These are phyloP conservation scores for Parthenolecanium corni DNA, from an alignment of 2,888 invertebrate genomes.

Conservation along the genomic window DNA sequence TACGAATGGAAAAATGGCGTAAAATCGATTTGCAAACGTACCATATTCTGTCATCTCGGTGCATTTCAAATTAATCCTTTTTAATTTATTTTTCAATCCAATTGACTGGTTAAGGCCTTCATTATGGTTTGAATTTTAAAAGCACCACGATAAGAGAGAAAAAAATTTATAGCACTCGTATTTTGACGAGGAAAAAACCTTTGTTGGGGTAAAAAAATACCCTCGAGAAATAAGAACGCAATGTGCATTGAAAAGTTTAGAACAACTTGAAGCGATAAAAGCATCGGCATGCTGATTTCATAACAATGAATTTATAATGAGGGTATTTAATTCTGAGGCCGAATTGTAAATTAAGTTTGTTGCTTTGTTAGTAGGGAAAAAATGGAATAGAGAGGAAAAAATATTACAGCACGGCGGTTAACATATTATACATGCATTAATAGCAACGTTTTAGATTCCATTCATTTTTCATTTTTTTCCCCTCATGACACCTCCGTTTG, in stretches of 20 bases:
- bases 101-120: too few species aligned
- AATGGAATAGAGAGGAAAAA: background rate
- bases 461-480: slow-evolving; percentile 6
- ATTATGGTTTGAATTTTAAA: too few species aligned
- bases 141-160: too few species aligned
- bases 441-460: background rate
- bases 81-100: too few species aligned
- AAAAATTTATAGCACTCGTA: too few species aligned
- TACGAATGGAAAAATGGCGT: too few species aligned
- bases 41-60: too few species aligned
- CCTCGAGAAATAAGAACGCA: slow-evolving; percentile 19
- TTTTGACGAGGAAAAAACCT: background rate
- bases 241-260: slow-evolving; percentile 18
- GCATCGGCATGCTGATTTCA: slow-evolving; percentile 11
- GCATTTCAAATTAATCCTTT: too few species aligned
- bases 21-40: too few species aligned
- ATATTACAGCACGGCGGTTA: too few species aligned
- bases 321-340: slow-evolving; percentile 9
- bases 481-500: background rate
- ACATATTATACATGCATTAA: too few species aligned
- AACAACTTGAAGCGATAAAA: slow-evolving; percentile 5
- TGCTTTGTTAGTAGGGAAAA: background rate
- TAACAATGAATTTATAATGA: slow-evolving; percentile 21
- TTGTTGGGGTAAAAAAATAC: background rate
- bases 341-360: background rate